Percentiles rank a stretch among this genome's conserved stretches.
These are phyloP conservation scores for Nettapus auritus DNA, from an alignment of 2,113 vertebrate genomes.

Conservation along the genomic window DNA sequence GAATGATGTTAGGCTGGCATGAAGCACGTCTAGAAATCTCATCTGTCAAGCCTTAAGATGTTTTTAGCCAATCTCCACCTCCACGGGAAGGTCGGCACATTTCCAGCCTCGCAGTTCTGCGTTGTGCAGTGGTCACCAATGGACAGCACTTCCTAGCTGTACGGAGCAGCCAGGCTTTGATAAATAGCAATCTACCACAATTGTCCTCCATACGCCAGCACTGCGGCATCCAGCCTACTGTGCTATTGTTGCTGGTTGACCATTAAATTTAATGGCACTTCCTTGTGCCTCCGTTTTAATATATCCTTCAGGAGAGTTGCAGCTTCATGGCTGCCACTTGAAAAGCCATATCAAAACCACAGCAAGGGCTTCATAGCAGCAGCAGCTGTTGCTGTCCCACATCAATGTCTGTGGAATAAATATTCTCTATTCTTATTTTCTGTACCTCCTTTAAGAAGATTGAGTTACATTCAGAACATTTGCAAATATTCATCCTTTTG, in stretches of 20 bases:
- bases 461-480: not conserved
- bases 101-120: not conserved
- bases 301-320: not conserved
- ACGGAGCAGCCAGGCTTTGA: not conserved
- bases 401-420: not conserved
- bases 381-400: not conserved
- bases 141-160: not conserved
- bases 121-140: accelerated
- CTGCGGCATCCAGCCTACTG: not conserved
- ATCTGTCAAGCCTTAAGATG: not conserved
- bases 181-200: not conserved
- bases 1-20: accelerated
- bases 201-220: not conserved
- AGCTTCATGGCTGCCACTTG: not conserved
- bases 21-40: not conserved
- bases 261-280: not conserved
- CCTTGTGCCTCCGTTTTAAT: not conserved
- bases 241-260: not conserved
- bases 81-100: not conserved
- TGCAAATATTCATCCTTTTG: not conserved
- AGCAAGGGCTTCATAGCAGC: not conserved
- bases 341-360: not conserved
- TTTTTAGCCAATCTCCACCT: not conserved
- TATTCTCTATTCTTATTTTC: not conserved
- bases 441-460: not conserved